phyloP scores from a whole-genome alignment of 2,797 vertebrate species.

The Arnoldichthys spilopterus region DNA sequence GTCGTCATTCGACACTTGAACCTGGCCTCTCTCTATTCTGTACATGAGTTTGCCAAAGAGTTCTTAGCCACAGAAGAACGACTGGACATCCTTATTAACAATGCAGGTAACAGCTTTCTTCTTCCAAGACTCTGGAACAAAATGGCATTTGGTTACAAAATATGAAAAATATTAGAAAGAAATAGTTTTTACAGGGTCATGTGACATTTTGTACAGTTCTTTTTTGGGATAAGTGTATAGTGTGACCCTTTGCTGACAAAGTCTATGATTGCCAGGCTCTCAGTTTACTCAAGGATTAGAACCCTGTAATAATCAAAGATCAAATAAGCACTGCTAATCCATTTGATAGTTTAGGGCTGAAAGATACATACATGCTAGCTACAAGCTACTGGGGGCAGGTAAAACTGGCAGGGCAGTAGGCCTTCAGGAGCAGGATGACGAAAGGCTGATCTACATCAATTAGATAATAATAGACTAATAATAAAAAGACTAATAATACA shows the following conservation, averaged over 20 bases:
- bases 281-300: not conserved
- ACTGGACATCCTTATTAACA: slow-evolving; percentile 80
- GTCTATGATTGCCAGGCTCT: no score
- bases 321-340: not conserved
- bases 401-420: no score
- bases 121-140: not conserved
- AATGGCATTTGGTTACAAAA: not conserved
- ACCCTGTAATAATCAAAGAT: not conserved
- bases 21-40: slow-evolving; percentile 72
- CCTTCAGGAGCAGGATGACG: no score
- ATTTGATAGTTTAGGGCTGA: not conserved
- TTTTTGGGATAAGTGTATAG: no score
- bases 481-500: no score
- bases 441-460: no score
- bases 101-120: slow-evolving; percentile 69
- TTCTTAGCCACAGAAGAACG: slow-evolving; percentile 72
- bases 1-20: slow-evolving; percentile 75
- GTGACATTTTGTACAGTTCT: not conserved
- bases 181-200: not conserved
- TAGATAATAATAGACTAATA: no score
- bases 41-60: slow-evolving; percentile 72
- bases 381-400: no score
- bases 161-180: not conserved
- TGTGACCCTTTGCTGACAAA: no score
- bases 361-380: no score